phyloP scores from a whole-genome alignment of 2,113 vertebrate genomes.

The Leptobrachium ailaonicum region DNA sequence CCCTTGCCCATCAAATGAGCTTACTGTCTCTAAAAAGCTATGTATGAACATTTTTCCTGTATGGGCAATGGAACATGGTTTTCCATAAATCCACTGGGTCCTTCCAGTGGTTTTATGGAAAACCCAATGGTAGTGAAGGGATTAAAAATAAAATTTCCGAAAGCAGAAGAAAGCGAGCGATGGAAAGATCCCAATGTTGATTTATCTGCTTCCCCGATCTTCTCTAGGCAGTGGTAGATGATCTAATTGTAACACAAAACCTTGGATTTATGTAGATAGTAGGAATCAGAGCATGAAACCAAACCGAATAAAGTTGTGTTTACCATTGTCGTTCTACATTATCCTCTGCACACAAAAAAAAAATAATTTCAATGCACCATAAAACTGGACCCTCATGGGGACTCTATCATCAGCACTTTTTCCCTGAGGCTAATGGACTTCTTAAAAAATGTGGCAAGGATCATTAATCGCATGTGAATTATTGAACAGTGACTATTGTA shows the following conservation, averaged over 20 bases:
- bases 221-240: background rate
- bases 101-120: too few species aligned
- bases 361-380: conserved; percentile 45
- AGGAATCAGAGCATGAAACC: conserved; percentile 41
- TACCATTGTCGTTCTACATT: conserved; percentile 32
- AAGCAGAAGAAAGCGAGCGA: too few species aligned
- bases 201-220: too few species aligned
- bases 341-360: conserved; percentile 34
- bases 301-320: conserved; percentile 34
- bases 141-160: too few species aligned
- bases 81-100: too few species aligned
- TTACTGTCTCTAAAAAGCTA: too few species aligned
- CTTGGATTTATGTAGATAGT: conserved; percentile 15
- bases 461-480: conserved; percentile 48
- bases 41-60: too few species aligned
- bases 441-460: conserved; percentile 30
- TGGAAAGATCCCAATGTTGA: too few species aligned
- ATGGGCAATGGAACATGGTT: too few species aligned
- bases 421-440: conserved; percentile 44
- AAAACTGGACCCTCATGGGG: conserved; percentile 41
- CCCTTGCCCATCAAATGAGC: too few species aligned
- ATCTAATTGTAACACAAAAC: conserved; percentile 6
- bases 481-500: conserved; percentile 44
- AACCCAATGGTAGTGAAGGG: too few species aligned
- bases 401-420: conserved; percentile 20